Evolutionary conservation across 2,113 vertebrate species (phyloP), one percentile per base, ranked within the genome.

Genomic region (Cynopterus brachyotis): DNA sequence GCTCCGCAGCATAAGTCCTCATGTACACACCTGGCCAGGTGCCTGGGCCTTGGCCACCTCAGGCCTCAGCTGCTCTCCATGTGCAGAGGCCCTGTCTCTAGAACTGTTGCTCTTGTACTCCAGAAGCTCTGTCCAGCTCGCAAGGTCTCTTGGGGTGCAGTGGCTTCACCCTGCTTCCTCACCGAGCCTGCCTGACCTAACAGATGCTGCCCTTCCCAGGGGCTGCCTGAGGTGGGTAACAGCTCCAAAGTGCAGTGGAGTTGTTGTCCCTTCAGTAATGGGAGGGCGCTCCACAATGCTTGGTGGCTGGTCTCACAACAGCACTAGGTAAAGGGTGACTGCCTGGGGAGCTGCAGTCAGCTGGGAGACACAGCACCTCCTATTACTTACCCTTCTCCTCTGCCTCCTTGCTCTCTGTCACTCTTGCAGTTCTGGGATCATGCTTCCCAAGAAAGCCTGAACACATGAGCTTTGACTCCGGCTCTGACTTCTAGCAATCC

Each of bases 291-390:
- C 28, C 28, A 2, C 47, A 7, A 0, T 2, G 35, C 47, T 64
- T 50, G 24, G 35, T 3, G 0, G 59, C 3, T 0, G 0, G 1
- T 6, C 9, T 5, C 5, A 32, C n/a, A 16, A 3, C 9, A 2
- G 53, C 57, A 6, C 40, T 6, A 26, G 72, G 45, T 19, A 32
- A 13, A 1, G 6, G 57, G 11, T 5, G 19, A 50, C 22, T 53
- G 17, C 32, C 26, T 5, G 28, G 55, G 53, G 55, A 70, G 32
- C 40, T 45, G 47, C 5, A 0, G 35, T 11, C 79, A 57, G 4
- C 60, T 47, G 17, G 35, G 26, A 6, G 11, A 30, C 28, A 10
- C 45, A 28, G 15, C 20, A 8, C 35, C 32, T n/a, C n/a, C 16
- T 32, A 10, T 47, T 13, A 3, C 15, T 45, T 55, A 28, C 40